Conservation (phyloP, 2,797 vertebrate genomes). For the Tamandua tetradactyla region DNA sequence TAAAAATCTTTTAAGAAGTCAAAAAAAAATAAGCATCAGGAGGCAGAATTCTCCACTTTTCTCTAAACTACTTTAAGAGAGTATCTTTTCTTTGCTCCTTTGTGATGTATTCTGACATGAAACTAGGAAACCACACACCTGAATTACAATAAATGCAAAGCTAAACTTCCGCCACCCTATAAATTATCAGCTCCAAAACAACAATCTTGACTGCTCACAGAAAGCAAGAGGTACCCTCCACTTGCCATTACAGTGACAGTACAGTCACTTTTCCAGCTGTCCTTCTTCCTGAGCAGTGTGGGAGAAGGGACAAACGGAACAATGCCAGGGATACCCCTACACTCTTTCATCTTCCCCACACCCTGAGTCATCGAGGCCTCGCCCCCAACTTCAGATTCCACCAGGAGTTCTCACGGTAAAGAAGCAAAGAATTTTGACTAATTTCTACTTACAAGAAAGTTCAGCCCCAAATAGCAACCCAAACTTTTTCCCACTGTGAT, state of each 20-base stretch:
- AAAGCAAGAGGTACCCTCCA: not conserved
- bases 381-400: not conserved
- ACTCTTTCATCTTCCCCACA: not conserved
- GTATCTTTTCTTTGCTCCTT: not conserved
- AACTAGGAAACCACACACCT: not conserved
- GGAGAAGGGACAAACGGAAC: not conserved
- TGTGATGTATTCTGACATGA: not conserved
- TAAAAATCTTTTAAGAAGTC: too few species aligned
- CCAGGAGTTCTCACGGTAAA: not conserved
- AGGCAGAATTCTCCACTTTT: not conserved
- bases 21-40: not conserved
- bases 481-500: not conserved
- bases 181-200: not conserved
- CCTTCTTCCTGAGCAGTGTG: not conserved
- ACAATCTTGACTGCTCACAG: not conserved
- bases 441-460: conserved; percentile 20
- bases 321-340: not conserved
- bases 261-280: too few species aligned
- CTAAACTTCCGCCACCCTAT: not conserved
- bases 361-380: not conserved
- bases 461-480: not conserved
- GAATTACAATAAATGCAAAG: not conserved
- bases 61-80: not conserved
- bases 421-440: not conserved
- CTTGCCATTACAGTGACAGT: too few species aligned